Conservation (phyloP, 30 jellyfish, hydroid and myxozoan species). For the Pelagia noctiluca region DNA sequence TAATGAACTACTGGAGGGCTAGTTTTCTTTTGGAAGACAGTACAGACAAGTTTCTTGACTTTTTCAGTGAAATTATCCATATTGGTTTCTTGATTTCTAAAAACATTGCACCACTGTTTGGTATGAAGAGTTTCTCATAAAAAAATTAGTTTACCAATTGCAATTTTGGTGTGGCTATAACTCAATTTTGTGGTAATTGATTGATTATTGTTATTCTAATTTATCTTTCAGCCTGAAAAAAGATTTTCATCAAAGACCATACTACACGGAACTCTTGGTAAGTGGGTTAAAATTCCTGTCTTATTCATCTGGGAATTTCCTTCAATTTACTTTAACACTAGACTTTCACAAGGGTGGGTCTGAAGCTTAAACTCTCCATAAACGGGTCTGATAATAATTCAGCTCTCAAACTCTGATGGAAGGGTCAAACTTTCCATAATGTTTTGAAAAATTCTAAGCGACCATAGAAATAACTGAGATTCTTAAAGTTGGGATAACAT, state of each 20-base stretch:
- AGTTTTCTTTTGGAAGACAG: no score
- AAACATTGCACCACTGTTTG: neutral
- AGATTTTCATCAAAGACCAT: conserved; percentile 82
- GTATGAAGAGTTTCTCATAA: no score
- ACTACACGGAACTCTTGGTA: conserved; percentile 84
- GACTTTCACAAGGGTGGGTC: neutral
- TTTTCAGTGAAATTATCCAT: neutral
- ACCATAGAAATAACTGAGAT: no score
- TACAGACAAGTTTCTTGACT: no score
- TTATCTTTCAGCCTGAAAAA: conserved; percentile 76
- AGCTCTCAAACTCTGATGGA: neutral
- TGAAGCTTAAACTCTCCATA: neutral
- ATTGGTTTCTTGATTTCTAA: neutral
- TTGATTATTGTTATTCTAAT: neutral
- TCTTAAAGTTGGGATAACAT: no score
- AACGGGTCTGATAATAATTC: neutral
- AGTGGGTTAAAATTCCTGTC: neutral
- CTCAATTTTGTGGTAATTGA: neutral
- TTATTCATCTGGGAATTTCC: neutral
- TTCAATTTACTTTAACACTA: neutral
- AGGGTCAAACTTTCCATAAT: neutral
- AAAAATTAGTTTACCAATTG: no score
- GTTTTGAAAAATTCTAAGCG: neutral
- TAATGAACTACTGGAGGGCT: no score
- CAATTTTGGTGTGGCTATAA: neutral